Percentiles rank a stretch among this genome's conserved stretches.
Evolutionary conservation across 2,797 vertebrate genomes (phyloP).

Genomic region (Allenopithecus nigroviridis): DNA sequence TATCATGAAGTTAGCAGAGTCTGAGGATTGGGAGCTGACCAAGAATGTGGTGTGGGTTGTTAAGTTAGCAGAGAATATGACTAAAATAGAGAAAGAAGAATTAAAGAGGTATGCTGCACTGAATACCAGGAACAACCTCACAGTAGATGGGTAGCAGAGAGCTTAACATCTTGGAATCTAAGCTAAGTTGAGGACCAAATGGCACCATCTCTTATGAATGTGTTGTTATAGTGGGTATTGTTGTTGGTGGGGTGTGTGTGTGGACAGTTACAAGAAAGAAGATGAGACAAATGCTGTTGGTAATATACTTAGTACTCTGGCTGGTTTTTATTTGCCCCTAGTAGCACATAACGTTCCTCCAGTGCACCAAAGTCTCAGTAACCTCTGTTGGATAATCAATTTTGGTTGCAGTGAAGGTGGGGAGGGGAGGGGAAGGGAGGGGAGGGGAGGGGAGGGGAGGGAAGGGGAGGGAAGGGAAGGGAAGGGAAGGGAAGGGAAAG

Average conservation of each 20-base stretch:
- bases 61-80: neutral
- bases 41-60: neutral
- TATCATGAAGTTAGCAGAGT: neutral
- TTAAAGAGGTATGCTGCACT: neutral
- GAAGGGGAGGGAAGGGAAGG: neutral
- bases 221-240: neutral
- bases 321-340: neutral
- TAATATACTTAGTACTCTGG: neutral
- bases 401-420: neutral
- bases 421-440: too few relatives aligned
- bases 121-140: neutral
- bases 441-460: too few relatives aligned
- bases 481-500: fast-evolving
- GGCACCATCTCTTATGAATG: neutral
- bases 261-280: neutral
- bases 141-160: neutral
- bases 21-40: neutral
- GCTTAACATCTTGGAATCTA: neutral
- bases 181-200: neutral
- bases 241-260: neutral
- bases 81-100: neutral
- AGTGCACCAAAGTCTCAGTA: neutral
- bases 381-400: neutral
- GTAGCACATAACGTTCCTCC: neutral
- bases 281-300: neutral